phyloP scores from a whole-genome alignment of 2,113 vertebrate species.

The Corythornis madagascariensis region DNA sequence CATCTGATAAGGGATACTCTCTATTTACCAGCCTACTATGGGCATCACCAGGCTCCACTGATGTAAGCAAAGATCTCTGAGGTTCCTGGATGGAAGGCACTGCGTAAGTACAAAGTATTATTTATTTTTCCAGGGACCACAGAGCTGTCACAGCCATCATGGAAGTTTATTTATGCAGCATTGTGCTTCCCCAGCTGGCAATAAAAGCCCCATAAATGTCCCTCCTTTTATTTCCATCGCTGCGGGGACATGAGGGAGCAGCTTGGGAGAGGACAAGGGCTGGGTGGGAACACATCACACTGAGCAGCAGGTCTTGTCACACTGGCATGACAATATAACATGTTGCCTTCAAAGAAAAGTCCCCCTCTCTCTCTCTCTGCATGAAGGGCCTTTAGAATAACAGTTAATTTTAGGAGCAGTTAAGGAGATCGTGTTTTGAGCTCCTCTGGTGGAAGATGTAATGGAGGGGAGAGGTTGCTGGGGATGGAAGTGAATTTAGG shows the following conservation, averaged over 20 bases:
- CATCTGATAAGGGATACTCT: background rate
- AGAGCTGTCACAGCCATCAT: conserved; percentile 34
- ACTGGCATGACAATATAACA: conserved; percentile 1
- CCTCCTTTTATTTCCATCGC: conserved; percentile 24
- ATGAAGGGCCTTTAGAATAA: background rate
- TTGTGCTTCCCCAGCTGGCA: background rate
- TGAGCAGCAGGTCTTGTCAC: background rate
- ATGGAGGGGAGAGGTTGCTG: background rate
- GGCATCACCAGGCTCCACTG: background rate
- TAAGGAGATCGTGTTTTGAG: background rate
- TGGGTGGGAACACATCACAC: background rate
- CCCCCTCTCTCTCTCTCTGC: background rate
- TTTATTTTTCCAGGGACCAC: conserved; percentile 61
- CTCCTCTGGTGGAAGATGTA: background rate
- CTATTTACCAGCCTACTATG: background rate
- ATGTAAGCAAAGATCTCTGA: background rate
- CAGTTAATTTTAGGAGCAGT: background rate
- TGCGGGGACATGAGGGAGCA: background rate
- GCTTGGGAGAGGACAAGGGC: background rate
- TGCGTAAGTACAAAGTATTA: conserved; percentile 24
- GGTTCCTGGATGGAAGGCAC: conserved; percentile 4
- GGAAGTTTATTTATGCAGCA: conserved; percentile 44
- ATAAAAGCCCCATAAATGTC: conserved; percentile 44
- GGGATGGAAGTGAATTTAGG: background rate
- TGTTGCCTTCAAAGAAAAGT: background rate